Evolutionary conservation across 2,888 invertebrate species (phyloP), one percentile per base, ranked within the genome.

Genomic region (Gari tellinella): DNA sequence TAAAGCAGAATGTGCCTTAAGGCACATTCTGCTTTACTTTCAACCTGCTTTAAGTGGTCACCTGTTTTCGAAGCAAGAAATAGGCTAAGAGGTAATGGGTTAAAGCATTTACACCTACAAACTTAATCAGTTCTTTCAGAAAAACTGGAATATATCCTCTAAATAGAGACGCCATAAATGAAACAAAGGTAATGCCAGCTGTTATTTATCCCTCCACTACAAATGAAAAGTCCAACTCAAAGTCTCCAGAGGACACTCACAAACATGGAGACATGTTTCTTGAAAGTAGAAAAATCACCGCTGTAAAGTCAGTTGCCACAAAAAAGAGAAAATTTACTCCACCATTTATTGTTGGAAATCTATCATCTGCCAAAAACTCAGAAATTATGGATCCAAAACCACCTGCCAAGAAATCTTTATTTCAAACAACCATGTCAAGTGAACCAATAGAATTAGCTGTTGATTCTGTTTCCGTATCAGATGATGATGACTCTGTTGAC

Each of bases 71-170:
- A n/a, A n/a, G n/a, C n/a, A n/a, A n/a, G n/a, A n/a, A n/a, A n/a
- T n/a, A n/a, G n/a, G n/a, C n/a, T n/a, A n/a, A n/a, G n/a, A n/a
- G n/a, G n/a, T n/a, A n/a, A n/a, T n/a, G n/a, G n/a, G n/a, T n/a
- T n/a, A n/a, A n/a, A n/a, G n/a, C n/a, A n/a, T n/a, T 62, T 25
- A 26, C 62, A 23, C 52, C 52, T 4, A 45, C 31, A 17, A 52
- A 52, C 19, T 15, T 62, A 19, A 14, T 62, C 10, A 52, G 17
- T 52, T 41, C 52, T 3, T 46, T 48, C 26, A 12, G 48, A 17
- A 48, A 37, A 48, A 62, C 43, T 52, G 62, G 62, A 1, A 62
- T 62, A 2, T 62, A 26, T 14, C 53, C 62, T 23, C 23, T 62
- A 37, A 0, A 25, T n/a, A 46, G 60, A 19, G 19, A 60, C 12